phyloP scores from a whole-genome alignment of 2,797 vertebrate species.

The Petrocephalus sullivani region DNA sequence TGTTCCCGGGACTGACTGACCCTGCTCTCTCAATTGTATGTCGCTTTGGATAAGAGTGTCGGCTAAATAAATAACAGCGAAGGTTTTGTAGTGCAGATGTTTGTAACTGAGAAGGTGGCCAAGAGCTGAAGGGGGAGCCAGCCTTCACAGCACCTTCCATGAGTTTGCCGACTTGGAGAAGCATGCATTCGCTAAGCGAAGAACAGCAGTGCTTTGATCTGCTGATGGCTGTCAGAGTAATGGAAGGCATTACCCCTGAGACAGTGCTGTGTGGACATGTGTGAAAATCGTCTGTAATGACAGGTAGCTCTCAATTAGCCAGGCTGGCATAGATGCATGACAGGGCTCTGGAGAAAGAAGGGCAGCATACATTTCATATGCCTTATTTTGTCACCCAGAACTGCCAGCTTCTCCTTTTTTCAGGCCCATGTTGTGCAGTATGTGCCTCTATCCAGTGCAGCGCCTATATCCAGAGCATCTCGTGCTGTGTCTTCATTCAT shows the following conservation, averaged over 20 bases:
- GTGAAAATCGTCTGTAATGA: conserved; percentile 3
- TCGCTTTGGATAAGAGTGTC: neutral
- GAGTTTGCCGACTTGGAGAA: conserved; percentile 16
- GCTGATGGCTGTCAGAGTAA: conserved; percentile 2
- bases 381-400: neutral
- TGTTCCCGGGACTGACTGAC: neutral
- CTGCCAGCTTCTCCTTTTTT: neutral
- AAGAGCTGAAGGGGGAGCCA: neutral
- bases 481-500: neutral
- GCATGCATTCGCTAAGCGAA: neutral
- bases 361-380: neutral
- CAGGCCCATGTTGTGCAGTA: neutral
- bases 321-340: neutral
- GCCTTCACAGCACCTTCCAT: neutral
- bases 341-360: neutral
- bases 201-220: neutral
- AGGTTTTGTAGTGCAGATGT: conserved; percentile 5
- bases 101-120: neutral
- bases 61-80: neutral
- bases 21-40: neutral
- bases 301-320: neutral
- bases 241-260: neutral
- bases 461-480: neutral
- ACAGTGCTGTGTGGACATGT: neutral
- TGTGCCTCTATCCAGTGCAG: neutral